phyloP scores from a whole-genome alignment of 1,140 invertebrate genomes.

The Bicyclus anynana region DNA sequence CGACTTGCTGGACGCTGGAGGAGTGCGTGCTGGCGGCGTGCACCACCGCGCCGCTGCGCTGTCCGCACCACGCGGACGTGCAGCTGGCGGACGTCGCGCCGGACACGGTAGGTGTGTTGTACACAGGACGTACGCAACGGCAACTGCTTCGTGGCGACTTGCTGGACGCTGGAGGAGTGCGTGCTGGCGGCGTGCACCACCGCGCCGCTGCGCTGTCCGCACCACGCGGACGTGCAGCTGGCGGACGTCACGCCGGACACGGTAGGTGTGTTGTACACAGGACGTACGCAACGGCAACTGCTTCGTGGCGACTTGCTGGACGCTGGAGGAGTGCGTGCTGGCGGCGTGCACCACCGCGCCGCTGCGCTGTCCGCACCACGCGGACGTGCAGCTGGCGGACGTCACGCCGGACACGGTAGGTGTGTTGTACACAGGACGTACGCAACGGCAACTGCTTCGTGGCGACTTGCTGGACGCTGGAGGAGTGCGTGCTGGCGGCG shows the following conservation, averaged over 20 bases:
- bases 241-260: slow-evolving; percentile 85
- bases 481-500: slow-evolving; percentile 95
- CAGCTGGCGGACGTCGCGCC: slow-evolving; percentile 87
- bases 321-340: slow-evolving; percentile 97
- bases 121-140: too few relatives aligned
- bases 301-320: slow-evolving; percentile 81
- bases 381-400: slow-evolving; percentile 83
- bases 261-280: slow-evolving; percentile 15
- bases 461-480: slow-evolving; percentile 89
- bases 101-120: slow-evolving; percentile 41
- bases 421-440: neutral
- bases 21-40: slow-evolving; percentile 95
- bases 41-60: slow-evolving; percentile 76
- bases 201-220: slow-evolving; percentile 81
- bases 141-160: slow-evolving; percentile 54
- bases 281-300: neutral
- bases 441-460: slow-evolving; percentile 4
- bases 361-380: slow-evolving; percentile 86
- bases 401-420: slow-evolving; percentile 82
- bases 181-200: slow-evolving; percentile 88
- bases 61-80: slow-evolving; percentile 86
- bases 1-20: slow-evolving; percentile 92
- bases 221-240: slow-evolving; percentile 84
- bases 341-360: slow-evolving; percentile 80
- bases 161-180: slow-evolving; percentile 97